Percentiles rank a stretch among this genome's conserved stretches.
Evolutionary conservation across 2,113 vertebrate genomes (phyloP).

Genomic region (Nothoprocta perdicaria): DNA sequence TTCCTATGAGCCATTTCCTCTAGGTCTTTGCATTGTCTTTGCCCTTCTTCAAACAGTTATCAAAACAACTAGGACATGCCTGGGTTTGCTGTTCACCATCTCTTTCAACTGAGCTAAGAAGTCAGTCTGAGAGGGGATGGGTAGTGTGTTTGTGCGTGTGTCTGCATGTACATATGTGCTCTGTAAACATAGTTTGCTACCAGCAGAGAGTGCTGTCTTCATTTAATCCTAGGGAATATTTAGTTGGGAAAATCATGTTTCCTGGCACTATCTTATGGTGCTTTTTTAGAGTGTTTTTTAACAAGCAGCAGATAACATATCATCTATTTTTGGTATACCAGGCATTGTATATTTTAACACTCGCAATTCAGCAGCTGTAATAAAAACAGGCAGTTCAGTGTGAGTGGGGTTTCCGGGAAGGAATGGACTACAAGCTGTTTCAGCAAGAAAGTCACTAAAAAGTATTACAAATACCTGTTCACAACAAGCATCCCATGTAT

Average conservation of each 20-base stretch:
- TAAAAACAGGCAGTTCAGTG: background rate
- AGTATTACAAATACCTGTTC: background rate
- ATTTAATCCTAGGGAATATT: background rate
- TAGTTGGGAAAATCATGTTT: background rate
- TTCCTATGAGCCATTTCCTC: background rate
- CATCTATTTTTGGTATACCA: background rate
- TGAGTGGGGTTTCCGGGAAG: background rate
- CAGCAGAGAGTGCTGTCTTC: slow-evolving; percentile 66
- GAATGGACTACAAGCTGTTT: background rate
- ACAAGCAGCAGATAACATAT: background rate
- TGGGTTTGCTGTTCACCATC: background rate
- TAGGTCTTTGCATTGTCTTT: background rate
- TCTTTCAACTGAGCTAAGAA: background rate
- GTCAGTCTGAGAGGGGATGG: too few species aligned
- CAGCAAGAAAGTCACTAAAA: background rate
- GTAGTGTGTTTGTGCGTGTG: too few species aligned
- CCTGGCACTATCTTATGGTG: background rate
- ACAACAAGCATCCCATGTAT: background rate
- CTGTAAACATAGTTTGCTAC: background rate
- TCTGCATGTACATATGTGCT: fast-evolving
- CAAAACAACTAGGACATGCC: background rate
- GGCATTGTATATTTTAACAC: background rate
- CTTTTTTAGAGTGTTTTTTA: background rate
- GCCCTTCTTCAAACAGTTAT: background rate
- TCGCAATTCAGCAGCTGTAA: background rate